A percentile compares a stretch with the other conserved stretches of the same genome.
Evolutionary conservation across 2,888 invertebrate species (phyloP).

Genomic region (Pandemis corylana): DNA sequence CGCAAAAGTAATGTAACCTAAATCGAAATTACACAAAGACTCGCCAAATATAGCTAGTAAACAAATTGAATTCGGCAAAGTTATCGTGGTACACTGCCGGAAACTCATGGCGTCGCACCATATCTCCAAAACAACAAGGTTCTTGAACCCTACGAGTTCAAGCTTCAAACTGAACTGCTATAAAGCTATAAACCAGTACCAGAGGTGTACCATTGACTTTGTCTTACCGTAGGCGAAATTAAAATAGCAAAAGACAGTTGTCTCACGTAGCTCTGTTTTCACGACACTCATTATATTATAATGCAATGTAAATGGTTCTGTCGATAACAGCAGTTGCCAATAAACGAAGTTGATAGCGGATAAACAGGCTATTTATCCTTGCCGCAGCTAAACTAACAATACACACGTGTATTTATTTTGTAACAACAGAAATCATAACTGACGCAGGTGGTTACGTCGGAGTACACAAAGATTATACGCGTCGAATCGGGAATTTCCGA

Average conservation of each 20-base stretch:
- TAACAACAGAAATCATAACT: conserved; percentile 30
- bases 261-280: neutral
- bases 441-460: conserved; percentile 2
- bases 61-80: conserved; percentile 20
- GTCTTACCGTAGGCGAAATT: neutral
- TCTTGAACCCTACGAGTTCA: conserved; percentile 38
- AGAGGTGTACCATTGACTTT: neutral
- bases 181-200: conserved; percentile 4
- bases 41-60: conserved; percentile 12
- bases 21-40: conserved; percentile 2
- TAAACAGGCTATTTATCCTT: conserved; percentile 11
- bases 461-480: neutral
- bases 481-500: neutral
- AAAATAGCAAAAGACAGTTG: neutral
- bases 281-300: neutral
- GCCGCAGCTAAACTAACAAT: conserved; percentile 36
- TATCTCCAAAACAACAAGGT: conserved; percentile 39
- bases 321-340: conserved; percentile 10
- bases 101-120: conserved; percentile 30
- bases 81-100: conserved; percentile 27
- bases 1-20: conserved; percentile 13
- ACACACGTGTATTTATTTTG: conserved; percentile 31
- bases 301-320: conserved; percentile 9
- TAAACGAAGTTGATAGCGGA: conserved; percentile 13
- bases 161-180: conserved; percentile 12